Evolutionary conservation across 2,888 invertebrate genomes (phyloP).

Genomic region (Lepidocyrtoides sp.): DNA sequence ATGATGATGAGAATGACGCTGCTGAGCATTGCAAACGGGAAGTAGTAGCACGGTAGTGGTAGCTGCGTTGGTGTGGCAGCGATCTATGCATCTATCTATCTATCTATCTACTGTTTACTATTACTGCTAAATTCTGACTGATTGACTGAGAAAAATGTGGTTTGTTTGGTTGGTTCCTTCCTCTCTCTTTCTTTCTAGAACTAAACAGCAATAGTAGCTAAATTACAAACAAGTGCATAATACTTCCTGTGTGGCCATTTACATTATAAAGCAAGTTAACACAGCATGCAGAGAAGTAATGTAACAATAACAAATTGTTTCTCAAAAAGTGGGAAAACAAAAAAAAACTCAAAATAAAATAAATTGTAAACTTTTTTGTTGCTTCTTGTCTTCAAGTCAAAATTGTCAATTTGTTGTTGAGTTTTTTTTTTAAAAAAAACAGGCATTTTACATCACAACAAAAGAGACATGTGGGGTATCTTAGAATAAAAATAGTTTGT

Average conservation of each 20-base stretch:
- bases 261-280: neutral
- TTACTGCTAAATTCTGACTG: slow-evolving; percentile 35
- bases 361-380: slow-evolving; percentile 13
- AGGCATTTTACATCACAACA: neutral
- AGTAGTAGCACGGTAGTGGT: neutral
- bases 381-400: slow-evolving; percentile 14
- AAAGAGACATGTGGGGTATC: neutral
- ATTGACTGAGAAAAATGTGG: slow-evolving; percentile 51
- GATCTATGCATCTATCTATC: too few relatives aligned
- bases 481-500: too few relatives aligned
- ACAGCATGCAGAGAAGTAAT: too few relatives aligned
- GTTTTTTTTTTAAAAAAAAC: neutral
- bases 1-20: too few relatives aligned
- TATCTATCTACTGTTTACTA: neutral
- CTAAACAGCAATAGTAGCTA: neutral
- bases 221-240: slow-evolving; percentile 11
- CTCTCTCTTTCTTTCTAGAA: neutral
- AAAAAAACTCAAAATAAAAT: slow-evolving; percentile 16
- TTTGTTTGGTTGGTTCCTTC: slow-evolving; percentile 36
- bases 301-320: slow-evolving; percentile 3
- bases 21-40: slow-evolving; percentile 15
- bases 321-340: slow-evolving; percentile 15
- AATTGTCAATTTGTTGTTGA: slow-evolving; percentile 11
- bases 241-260: slow-evolving; percentile 37
- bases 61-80: neutral